phyloP scores from a whole-genome alignment of 2,113 vertebrate species.

The Erythrocercus mccallii region DNA sequence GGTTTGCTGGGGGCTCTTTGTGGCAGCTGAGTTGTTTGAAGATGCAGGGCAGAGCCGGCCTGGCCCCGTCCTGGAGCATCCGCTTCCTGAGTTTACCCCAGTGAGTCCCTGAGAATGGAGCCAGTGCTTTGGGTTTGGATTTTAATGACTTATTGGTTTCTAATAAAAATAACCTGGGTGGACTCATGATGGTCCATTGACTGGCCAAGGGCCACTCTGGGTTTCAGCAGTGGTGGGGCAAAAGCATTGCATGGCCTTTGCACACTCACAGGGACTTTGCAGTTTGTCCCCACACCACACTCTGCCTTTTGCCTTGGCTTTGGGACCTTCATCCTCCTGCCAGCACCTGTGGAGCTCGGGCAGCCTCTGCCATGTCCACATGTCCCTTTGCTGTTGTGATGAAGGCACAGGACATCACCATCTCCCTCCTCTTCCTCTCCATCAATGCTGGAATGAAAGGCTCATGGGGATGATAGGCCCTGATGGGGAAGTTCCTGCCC shows the following conservation, averaged over 20 bases:
- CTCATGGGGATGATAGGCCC: not conserved
- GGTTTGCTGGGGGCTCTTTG: not conserved
- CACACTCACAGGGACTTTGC: not conserved
- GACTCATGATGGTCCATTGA: rapidly evolving
- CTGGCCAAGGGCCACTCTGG: rapidly evolving
- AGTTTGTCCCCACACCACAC: not conserved
- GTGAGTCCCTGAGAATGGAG: rapidly evolving
- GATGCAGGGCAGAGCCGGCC: not conserved
- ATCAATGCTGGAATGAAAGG: not conserved
- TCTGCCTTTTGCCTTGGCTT: not conserved
- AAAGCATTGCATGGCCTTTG: rapidly evolving
- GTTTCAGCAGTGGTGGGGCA: not conserved
- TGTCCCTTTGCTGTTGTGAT: not conserved
- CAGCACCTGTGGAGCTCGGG: not conserved
- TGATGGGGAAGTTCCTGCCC: not conserved
- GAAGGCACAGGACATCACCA: rapidly evolving
- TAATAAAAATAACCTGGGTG: not conserved
- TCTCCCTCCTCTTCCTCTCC: not conserved
- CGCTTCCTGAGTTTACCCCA: too few species aligned
- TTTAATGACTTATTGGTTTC: not conserved
- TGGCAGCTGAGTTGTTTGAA: not conserved
- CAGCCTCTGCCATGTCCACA: not conserved
- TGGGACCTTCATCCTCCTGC: not conserved
- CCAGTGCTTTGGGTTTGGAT: rapidly evolving
- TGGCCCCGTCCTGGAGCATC: not conserved